Evolutionary conservation across 1,140 invertebrate species (phyloP), one percentile per base, ranked within the genome.

Genomic region (Heliothis virescens): DNA sequence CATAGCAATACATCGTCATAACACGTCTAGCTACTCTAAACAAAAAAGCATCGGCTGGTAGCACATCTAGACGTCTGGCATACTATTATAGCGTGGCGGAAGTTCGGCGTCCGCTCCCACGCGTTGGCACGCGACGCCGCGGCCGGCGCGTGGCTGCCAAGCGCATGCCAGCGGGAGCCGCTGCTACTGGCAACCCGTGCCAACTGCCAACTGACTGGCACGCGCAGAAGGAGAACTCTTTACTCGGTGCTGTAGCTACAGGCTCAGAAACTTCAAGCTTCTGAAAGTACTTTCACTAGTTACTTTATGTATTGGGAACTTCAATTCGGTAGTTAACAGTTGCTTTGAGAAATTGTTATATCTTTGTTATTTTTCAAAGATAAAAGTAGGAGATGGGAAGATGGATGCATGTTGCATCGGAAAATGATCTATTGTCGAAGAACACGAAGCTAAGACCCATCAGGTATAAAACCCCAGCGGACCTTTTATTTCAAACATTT

Each of bases 81-180:
- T 62, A 52, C 60, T 60, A 53, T 52, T 50, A 71, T 63, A 55
- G 65, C 86, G 86, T 89, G 91, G 86, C 90, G 90, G 91, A 90
- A 91, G 86, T 80, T 62, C 74, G 84, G 80, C 86, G 89, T 86
- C 85, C 79, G 86, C 88, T 85, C 90, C 90, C 89, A 91, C 91
- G 89, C 87, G 34, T 88, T 90, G 87, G 90, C 90, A 90, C 87
- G 88, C 88, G 87, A 75, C 83, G 79, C 77, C 71, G 67, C 34
- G 71, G 55, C 80, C 57, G 73, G 62, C 79, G 78, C 78, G 75
- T 75, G 62, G 65, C 62, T 65, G 78, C 57, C 78, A 79, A 59
- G 78, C 72, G 72, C 57, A 62, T 65, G 52, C 77, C 77, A 72
- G 34, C 48, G 41, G 41, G 57, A 16, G 57, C 74, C 34, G 65